phyloP scores from a whole-genome alignment of 2,113 vertebrate genomes.

The Mola mola region DNA sequence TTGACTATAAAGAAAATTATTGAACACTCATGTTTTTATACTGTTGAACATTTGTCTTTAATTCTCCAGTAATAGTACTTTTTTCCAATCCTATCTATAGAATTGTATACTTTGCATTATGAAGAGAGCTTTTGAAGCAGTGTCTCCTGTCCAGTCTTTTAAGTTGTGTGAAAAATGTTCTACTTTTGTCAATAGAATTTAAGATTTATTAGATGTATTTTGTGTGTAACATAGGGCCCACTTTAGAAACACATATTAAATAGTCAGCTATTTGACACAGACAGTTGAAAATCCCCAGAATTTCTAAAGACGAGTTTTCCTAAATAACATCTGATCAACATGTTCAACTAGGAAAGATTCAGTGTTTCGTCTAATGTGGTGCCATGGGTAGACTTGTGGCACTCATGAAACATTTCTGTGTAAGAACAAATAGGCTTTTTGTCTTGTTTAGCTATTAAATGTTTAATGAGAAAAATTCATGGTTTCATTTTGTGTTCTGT shows the following conservation, averaged over 20 bases:
- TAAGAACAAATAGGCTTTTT: too few species aligned
- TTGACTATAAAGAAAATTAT: constrained; percentile 41
- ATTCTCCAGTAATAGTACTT: constrained; percentile 39
- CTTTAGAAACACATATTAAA: constrained; percentile 26
- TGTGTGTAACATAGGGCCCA: constrained; percentile 43
- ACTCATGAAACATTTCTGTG: too few species aligned
- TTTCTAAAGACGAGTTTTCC: too few species aligned
- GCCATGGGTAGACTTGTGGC: too few species aligned
- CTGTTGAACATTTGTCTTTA: constrained; percentile 45
- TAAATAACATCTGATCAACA: constrained; percentile 4
- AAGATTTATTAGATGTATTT: constrained; percentile 34
- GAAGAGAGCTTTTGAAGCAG: constrained; percentile 23
- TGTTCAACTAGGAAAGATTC: not conserved
- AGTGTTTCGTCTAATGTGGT: too few species aligned
- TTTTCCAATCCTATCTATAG: constrained; percentile 29
- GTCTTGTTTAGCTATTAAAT: too few species aligned
- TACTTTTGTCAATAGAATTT: constrained; percentile 18
- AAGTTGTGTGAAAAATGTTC: constrained; percentile 23
- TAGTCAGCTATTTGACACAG: too few species aligned
- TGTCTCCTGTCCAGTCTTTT: constrained; percentile 37
- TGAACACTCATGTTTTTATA: constrained; percentile 48
- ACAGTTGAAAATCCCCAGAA: too few species aligned
- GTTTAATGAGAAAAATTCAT: too few species aligned
- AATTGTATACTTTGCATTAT: constrained; percentile 28
- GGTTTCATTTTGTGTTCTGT: too few species aligned